Evolutionary conservation across 2,113 vertebrate genomes (phyloP), one percentile per base, ranked within the genome.

Genomic region (Brachypodius melanocephalos): DNA sequence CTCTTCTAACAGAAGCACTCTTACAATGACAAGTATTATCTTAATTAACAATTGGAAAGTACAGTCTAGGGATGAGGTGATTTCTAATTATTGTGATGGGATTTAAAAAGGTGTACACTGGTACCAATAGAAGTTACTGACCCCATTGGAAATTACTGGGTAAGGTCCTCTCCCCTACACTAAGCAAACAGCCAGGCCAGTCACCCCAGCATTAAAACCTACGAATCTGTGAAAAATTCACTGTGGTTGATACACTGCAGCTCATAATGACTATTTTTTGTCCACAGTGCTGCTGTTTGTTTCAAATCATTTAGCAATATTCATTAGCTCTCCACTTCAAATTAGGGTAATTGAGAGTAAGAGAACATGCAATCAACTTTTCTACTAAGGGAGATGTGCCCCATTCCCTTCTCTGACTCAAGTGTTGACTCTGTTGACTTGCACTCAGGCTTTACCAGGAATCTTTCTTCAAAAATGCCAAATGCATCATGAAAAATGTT

Each of bases 231-330:
- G 75, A 80, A 77, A 90, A 71, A 68, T n/a, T 77, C 10, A 10
- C 46, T 29, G 67, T 2, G 1, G 20, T 32, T 9, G 8, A 83
- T 45, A 83, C 25, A 10, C 15, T 34, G 43, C 59, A 40, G 58
- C 52, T 91, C 75, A 45, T 67, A 85, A 85, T 49, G 38, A 80
- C 77, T 94, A 24, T 21, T 69, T 91, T 86, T 89, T 83, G 54
- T 43, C 82, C 82, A 55, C 85, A 32, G 42, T 20, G n/a, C 90
- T 90, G 85, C 59, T 88, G 65, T 83, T 80, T 86, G 71, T 93
- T 94, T 93, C 88, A 93, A 94, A 48, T 55, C 82, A 92, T 90
- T 96, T 90, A 91, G 72, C 75, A 94, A 91, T 63, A 79, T 52
- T 83, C 88, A 90, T 90, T 67, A 90, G 82, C 51, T 90, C 36